These are phyloP conservation scores for Parauchenoglanis ngamensis DNA, from an alignment of 2,797 vertebrate species.

Conservation along the genomic window DNA sequence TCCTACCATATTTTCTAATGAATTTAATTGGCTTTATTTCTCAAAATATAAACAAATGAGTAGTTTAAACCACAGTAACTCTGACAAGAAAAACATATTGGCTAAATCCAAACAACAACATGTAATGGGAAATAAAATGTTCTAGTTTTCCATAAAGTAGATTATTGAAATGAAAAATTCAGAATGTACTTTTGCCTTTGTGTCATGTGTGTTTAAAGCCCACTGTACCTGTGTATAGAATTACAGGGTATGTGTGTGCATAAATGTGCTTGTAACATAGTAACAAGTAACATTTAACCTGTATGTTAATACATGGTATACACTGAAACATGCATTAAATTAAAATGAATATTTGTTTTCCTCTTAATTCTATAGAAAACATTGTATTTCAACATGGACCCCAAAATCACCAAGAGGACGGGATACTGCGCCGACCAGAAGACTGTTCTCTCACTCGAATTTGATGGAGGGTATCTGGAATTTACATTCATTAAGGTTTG, in stretches of 20 bases:
- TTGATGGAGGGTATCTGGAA: slow-evolving; percentile 75
- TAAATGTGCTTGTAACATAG: neutral
- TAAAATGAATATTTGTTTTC: slow-evolving; percentile 36
- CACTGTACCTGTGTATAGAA: neutral
- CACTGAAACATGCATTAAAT: neutral
- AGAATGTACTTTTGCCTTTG: neutral
- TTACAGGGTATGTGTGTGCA: neutral
- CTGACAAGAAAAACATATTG: neutral
- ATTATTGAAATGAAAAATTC: neutral
- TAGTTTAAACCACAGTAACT: neutral
- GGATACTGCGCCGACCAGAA: slow-evolving; percentile 72
- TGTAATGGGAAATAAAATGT: neutral
- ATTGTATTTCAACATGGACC: slow-evolving; percentile 78
- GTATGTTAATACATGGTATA: neutral
- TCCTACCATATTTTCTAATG: neutral
- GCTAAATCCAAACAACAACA: neutral
- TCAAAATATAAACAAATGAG: neutral
- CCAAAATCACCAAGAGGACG: slow-evolving; percentile 61
- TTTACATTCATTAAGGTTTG: slow-evolving; percentile 84
- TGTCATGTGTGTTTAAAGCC: neutral
- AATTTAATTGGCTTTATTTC: neutral
- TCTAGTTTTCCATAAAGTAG: neutral
- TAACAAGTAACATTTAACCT: neutral
- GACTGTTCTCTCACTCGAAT: slow-evolving; percentile 74
- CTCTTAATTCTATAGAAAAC: slow-evolving; percentile 62